A percentile compares a stretch with the other conserved stretches of the same genome.
These are phyloP conservation scores for Scortum barcoo DNA, from an alignment of 2,113 vertebrate species.

Conservation along the genomic window DNA sequence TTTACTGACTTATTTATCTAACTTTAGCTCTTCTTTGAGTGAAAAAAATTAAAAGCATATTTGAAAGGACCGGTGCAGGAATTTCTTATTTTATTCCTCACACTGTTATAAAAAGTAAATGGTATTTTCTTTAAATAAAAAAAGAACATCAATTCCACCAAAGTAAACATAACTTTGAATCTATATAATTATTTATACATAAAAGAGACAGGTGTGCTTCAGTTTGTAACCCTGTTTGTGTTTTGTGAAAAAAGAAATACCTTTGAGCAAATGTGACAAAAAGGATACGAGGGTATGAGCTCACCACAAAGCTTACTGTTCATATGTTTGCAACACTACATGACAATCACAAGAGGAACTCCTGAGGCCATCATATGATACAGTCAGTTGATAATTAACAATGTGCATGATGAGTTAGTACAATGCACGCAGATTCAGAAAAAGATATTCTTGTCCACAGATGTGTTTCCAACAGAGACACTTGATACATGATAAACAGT, in stretches of 20 bases:
- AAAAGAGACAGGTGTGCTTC: not conserved
- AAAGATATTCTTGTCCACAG: not conserved
- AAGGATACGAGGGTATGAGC: conserved; percentile 40
- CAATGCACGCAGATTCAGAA: not conserved
- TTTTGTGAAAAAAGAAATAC: conserved; percentile 2
- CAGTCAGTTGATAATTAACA: conserved; percentile 29
- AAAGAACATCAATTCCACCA: not conserved
- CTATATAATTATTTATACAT: not conserved
- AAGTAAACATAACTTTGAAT: not conserved
- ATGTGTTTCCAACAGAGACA: not conserved
- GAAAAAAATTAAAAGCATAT: not conserved
- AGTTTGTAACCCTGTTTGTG: not conserved
- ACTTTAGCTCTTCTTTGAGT: not conserved
- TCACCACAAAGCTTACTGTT: not conserved
- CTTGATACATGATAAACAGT: not conserved
- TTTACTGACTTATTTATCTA: not conserved
- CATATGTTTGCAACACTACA: not conserved
- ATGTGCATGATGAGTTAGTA: not conserved
- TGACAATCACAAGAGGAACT: conserved; percentile 65
- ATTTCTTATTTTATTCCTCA: not conserved
- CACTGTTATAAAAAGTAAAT: no score
- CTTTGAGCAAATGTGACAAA: not conserved
- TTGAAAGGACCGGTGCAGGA: not conserved
- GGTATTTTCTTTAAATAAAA: not conserved
- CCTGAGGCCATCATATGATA: conserved; percentile 31